Conservation (phyloP, 2,888 invertebrate genomes). For the Adela reaumurella region DNA sequence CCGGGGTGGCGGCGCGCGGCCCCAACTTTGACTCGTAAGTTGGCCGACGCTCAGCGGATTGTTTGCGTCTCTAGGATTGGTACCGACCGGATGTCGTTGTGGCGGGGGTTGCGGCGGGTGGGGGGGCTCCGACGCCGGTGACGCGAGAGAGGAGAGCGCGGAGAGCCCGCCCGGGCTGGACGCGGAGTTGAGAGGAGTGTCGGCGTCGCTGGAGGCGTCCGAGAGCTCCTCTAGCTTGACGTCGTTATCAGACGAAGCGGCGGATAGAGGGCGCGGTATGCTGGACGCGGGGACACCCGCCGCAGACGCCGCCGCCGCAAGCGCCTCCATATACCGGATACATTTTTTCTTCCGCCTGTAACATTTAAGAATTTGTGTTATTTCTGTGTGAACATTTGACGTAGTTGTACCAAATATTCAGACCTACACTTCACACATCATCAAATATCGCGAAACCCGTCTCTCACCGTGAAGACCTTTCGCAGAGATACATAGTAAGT, state of each 20-base stretch:
- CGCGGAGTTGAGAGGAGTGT: constrained; percentile 48
- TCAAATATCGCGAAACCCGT: no score
- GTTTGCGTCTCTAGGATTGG: constrained; percentile 88
- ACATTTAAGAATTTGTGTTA: constrained; percentile 13
- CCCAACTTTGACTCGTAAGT: constrained; percentile 69
- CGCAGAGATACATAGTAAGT: no score
- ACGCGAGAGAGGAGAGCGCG: constrained; percentile 61
- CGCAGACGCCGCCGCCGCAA: constrained; percentile 54
- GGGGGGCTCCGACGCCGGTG: constrained; percentile 71
- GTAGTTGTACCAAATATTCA: no score
- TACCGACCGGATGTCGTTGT: constrained; percentile 77
- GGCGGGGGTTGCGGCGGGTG: constrained; percentile 30
- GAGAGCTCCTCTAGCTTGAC: constrained; percentile 64
- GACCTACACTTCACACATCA: no score
- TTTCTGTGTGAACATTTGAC: neutral
- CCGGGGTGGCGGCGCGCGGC: constrained; percentile 33
- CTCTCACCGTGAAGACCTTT: no score
- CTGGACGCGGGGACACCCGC: constrained; percentile 60
- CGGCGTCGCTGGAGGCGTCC: constrained; percentile 62
- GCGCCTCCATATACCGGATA: constrained; percentile 91
- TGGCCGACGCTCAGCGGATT: constrained; percentile 90
- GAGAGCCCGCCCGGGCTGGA: constrained; percentile 50
- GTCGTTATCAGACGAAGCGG: constrained; percentile 74
- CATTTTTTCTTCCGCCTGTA: constrained; percentile 95
- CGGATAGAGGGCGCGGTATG: constrained; percentile 74